A percentile compares a stretch with the other conserved stretches of the same genome.
These are phyloP conservation scores for Nomada hirtipes DNA, from an alignment of 2,888 invertebrate genomes.

Conservation along the genomic window DNA sequence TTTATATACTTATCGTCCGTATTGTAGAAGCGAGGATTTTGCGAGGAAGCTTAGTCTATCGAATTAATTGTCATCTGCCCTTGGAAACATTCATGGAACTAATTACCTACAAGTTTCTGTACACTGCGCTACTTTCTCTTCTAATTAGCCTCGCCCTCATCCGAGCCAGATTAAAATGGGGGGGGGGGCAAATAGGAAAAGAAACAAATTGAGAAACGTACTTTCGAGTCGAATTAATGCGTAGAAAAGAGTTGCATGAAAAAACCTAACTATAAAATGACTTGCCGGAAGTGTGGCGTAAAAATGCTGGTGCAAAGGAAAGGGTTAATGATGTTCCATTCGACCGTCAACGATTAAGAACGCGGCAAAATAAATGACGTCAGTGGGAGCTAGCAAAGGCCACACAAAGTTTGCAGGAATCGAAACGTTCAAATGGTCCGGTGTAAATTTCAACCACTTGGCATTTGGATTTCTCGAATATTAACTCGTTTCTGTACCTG, in stretches of 20 bases:
- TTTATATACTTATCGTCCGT: too few species aligned
- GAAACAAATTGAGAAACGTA: not conserved
- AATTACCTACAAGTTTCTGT: conserved; percentile 27
- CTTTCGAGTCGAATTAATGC: not conserved
- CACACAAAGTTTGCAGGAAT: not conserved
- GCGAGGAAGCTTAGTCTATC: not conserved
- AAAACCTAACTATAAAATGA: not conserved
- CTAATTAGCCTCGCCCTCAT: conserved; percentile 14
- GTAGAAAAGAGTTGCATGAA: not conserved
- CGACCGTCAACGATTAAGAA: not conserved
- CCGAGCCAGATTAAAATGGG: conserved; percentile 31
- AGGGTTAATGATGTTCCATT: not conserved
- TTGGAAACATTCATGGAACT: conserved; percentile 29
- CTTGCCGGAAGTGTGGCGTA: not conserved
- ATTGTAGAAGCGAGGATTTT: not conserved
- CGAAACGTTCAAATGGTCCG: not conserved
- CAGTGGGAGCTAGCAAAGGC: not conserved
- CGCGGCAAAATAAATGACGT: not conserved
- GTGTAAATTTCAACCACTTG: too few species aligned
- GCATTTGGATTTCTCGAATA: conserved; percentile 4
- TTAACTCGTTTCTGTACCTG: conserved; percentile 1
- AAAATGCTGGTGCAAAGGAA: not conserved
- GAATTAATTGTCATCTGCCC: conserved; percentile 21
- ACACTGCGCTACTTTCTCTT: conserved; percentile 11
- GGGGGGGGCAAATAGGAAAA: not conserved